These are phyloP conservation scores for Oryzias celebensis DNA, from an alignment of 2,113 vertebrate species.

Conservation along the genomic window DNA sequence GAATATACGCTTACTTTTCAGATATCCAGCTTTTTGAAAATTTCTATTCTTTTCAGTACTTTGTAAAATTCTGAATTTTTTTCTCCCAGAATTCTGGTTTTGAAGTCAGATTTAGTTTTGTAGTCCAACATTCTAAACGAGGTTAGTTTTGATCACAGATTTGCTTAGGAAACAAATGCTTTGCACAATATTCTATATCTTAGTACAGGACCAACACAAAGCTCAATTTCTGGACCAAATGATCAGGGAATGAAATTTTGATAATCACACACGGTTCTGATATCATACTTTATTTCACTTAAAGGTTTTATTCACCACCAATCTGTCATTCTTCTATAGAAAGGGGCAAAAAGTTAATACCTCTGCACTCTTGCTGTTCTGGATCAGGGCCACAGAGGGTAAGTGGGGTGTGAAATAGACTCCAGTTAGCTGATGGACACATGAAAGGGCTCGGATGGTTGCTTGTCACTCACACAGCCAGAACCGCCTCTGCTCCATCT, in stretches of 20 bases:
- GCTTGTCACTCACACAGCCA: slow-evolving; percentile 49
- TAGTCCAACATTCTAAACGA: too few species aligned
- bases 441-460: slow-evolving; percentile 55
- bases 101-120: too few species aligned
- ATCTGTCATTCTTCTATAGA: slow-evolving; percentile 30
- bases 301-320: slow-evolving; percentile 29
- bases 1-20: too few species aligned
- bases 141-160: too few species aligned
- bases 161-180: too few species aligned
- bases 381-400: slow-evolving; percentile 58
- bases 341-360: slow-evolving; percentile 52
- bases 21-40: too few species aligned
- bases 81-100: too few species aligned
- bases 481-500: slow-evolving; percentile 46
- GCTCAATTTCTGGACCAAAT: neutral
- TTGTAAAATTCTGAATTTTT: too few species aligned
- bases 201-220: neutral
- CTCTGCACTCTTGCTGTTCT: slow-evolving; percentile 22
- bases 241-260: neutral
- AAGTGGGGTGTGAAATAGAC: slow-evolving; percentile 73
- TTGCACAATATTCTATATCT: too few species aligned
- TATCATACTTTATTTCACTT: slow-evolving; percentile 31
- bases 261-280: slow-evolving; percentile 16
- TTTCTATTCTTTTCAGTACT: too few species aligned
- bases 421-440: slow-evolving; percentile 63